A percentile compares a stretch with the other conserved stretches of the same genome.
These are phyloP conservation scores for Bubalus kerabau DNA, from an alignment of 2,113 vertebrate species.

Conservation along the genomic window DNA sequence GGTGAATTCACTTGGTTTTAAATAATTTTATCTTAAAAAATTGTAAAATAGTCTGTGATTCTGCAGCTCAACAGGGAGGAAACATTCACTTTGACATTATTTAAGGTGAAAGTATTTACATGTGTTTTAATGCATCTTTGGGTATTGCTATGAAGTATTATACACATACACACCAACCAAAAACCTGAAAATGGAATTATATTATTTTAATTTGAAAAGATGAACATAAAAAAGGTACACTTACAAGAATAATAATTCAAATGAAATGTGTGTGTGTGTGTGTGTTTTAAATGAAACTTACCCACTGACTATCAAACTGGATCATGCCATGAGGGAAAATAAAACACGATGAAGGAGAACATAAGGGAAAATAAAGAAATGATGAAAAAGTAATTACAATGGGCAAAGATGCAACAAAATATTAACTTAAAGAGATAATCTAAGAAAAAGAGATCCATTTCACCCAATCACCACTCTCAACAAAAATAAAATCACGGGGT, in stretches of 20 bases:
- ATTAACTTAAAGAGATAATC: constrained; percentile 48
- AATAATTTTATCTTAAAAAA: constrained; percentile 18
- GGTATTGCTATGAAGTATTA: not conserved
- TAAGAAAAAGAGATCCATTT: constrained; percentile 30
- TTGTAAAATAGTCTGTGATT: not conserved
- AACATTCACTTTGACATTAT: not conserved
- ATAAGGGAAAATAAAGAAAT: constrained; percentile 76
- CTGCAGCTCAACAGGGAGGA: not conserved
- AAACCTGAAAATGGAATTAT: not conserved
- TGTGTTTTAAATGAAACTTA: constrained; percentile 82
- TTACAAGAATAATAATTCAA: constrained; percentile 20
- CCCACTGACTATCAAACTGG: constrained; percentile 93
- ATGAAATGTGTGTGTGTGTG: not conserved
- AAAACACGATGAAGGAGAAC: constrained; percentile 77
- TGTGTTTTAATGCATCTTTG: not conserved
- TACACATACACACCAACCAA: not conserved
- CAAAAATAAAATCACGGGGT: constrained; percentile 23
- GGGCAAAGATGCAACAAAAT: constrained; percentile 33
- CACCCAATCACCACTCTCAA: not conserved
- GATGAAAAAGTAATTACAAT: constrained; percentile 74
- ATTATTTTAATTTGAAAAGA: constrained; percentile 18
- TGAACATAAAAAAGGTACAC: not conserved
- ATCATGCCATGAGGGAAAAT: constrained; percentile 80
- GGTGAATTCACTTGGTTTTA: not conserved
- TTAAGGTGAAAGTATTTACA: not conserved